phyloP scores from a whole-genome alignment of 2,113 vertebrate genomes.

The Hippolais icterina region DNA sequence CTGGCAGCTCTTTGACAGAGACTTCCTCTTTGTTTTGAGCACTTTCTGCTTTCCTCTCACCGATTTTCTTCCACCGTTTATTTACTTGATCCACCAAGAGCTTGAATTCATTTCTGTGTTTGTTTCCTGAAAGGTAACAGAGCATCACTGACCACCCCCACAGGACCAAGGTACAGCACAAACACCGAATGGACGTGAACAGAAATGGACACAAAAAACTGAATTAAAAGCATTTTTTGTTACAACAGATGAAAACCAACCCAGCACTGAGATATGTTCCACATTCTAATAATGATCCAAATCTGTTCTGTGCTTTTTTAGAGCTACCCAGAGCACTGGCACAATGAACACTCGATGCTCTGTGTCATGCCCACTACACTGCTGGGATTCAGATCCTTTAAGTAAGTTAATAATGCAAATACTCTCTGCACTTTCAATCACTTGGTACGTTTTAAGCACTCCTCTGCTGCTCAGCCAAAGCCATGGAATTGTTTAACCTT shows the following conservation, averaged over 20 bases:
- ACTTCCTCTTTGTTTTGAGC: neutral
- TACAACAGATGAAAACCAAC: neutral
- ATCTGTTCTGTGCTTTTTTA: neutral
- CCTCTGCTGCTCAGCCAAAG: neutral
- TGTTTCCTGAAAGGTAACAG: constrained; percentile 79
- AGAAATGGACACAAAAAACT: neutral
- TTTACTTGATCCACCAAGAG: constrained; percentile 85
- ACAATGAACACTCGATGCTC: neutral
- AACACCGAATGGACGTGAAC: neutral
- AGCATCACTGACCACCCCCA: neutral
- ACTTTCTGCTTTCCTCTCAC: neutral
- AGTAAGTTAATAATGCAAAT: neutral
- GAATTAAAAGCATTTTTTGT: neutral
- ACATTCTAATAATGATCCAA: rapidly evolving
- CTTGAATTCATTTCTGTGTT: constrained; percentile 85
- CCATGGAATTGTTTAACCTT: neutral
- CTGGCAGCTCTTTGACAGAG: neutral
- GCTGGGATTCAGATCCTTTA: neutral
- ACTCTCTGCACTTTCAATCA: neutral
- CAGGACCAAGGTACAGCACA: neutral
- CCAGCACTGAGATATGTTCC: neutral
- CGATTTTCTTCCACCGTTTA: constrained; percentile 73
- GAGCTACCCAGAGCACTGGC: neutral
- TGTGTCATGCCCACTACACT: neutral
- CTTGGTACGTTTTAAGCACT: neutral